A percentile compares a stretch with the other conserved stretches of the same genome.
Evolutionary conservation across 2,113 vertebrate species (phyloP).

Genomic region (Delphinus delphis): DNA sequence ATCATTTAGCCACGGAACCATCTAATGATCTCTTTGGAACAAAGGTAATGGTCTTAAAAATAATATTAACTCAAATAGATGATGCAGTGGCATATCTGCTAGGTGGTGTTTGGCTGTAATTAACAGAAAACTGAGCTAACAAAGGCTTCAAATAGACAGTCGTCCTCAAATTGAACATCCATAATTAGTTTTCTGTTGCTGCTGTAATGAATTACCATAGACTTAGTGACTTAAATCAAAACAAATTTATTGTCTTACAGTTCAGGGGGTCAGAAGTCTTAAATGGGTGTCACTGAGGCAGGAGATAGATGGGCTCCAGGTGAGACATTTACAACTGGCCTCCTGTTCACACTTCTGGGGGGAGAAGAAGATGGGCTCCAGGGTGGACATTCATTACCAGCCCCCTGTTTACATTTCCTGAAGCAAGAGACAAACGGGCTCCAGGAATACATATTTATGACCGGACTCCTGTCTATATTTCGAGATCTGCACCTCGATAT

Average conservation of each 20-base stretch:
- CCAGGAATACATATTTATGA: too few species aligned
- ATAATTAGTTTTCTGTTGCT: not conserved
- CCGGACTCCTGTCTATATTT: too few species aligned
- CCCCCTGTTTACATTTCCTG: too few species aligned
- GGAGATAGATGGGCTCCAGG: too few species aligned
- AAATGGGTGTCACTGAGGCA: not conserved
- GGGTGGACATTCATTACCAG: too few species aligned
- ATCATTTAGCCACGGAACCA: not conserved
- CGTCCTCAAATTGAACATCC: not conserved
- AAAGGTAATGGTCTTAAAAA: not conserved
- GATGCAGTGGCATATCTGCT: too few species aligned
- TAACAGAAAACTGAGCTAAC: not conserved
- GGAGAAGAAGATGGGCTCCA: too few species aligned
- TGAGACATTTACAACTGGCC: too few species aligned
- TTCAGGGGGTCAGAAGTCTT: not conserved
- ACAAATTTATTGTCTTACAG: not conserved
- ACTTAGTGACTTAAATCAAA: not conserved
- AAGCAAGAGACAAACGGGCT: too few species aligned
- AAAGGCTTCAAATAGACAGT: not conserved
- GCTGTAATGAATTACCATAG: not conserved
- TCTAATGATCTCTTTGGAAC: not conserved
- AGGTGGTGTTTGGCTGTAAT: not conserved
- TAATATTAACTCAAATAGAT: not conserved
- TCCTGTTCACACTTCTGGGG: too few species aligned
- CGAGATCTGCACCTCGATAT: too few species aligned